Conservation (phyloP, 1,140 invertebrate species). For the Drosophila tropicalis region DNA sequence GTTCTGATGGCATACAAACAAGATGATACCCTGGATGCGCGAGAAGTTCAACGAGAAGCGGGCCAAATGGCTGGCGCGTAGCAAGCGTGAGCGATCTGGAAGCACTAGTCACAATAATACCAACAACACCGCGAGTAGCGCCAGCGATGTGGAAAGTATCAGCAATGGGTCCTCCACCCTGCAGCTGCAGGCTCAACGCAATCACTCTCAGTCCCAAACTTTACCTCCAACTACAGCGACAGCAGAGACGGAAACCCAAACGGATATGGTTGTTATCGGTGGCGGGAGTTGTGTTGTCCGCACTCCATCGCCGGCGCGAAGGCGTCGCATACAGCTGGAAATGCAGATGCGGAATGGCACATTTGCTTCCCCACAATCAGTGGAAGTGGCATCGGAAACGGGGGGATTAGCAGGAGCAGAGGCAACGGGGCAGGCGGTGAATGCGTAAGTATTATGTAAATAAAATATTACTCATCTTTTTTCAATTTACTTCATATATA, state of each 20-base stretch:
- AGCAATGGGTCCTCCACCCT: constrained; percentile 1
- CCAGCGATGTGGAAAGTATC: constrained; percentile 54
- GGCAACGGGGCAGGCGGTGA: constrained; percentile 26
- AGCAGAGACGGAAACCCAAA: constrained; percentile 62
- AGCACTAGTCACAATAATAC: constrained; percentile 46
- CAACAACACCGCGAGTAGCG: constrained; percentile 25
- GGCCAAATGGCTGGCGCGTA: constrained; percentile 74
- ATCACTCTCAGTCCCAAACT: constrained; percentile 30
- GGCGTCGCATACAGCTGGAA: constrained; percentile 64
- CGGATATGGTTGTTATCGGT: constrained; percentile 48
- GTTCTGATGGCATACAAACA: constrained; percentile 51
- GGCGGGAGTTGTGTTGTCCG: constrained; percentile 60
- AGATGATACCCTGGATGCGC: constrained; percentile 82
- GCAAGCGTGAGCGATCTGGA: constrained; percentile 43
- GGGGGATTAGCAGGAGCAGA: constrained; percentile 22
- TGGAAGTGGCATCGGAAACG: neutral
- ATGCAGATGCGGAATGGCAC: constrained; percentile 44
- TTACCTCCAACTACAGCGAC: constrained; percentile 20
- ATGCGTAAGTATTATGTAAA: constrained; percentile 60
- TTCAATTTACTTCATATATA: constrained; percentile 17
- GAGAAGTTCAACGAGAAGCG: constrained; percentile 80
- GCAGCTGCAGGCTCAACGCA: constrained; percentile 30
- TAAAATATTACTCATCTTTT: constrained; percentile 8
- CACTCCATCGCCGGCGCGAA: constrained; percentile 60
- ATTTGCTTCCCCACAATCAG: constrained; percentile 2